Base-by-base conservation (phyloP, 2,888 invertebrate species). In the Hololepta plana region DNA sequence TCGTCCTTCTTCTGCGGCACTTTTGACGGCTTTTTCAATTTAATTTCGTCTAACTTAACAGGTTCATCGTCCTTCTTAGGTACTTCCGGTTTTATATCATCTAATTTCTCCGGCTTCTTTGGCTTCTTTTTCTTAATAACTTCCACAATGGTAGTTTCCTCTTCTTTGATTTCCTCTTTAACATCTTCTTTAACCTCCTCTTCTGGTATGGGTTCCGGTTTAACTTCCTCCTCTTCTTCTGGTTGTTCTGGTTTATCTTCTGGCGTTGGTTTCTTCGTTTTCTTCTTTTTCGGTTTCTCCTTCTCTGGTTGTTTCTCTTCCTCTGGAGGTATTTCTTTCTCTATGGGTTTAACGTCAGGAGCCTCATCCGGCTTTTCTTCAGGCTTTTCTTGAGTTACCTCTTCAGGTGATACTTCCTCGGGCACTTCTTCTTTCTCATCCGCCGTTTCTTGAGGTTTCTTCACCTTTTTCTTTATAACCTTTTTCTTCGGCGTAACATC, bases 31-130 rank as follows among this genome's bases (percentile, higher is more conserved):
- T 51, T 53, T 23, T 43, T 75, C 3, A 80, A 52, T 53, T 77
- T 76, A 3, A 77, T 54, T 49, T 70, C 62, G 29, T 67, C 65
- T 39, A 70, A 67, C 25, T 63, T 62, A 2, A 70, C 66, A 6
- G 59, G 52, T 36, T 62, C 58, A 15, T 53, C 38, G 23, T 34
- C 41, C 32, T 51, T 53, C 12, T 41, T 40, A 16, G 42, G 37
- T 17, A 37, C 32, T 31, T 48, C 44, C 15, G 51, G 42, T 41
- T 56, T 57, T 27, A 46, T 39, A 1, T 41, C 33, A 24, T 46
- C 48, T 33, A 50, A 49, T 37, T 65, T 64, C 4, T 20, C n/a
- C n/a, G n/a, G n/a, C 19, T 26, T 16, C 16, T 26, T 16, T 12
- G 19, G 47, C 27, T 48, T 47, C 17, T 49, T 49, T 31, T 31